Percentiles rank a stretch among this genome's conserved stretches.
Conservation (phyloP, 2,888 invertebrate genomes). For the Trichopria drosophilae region DNA sequence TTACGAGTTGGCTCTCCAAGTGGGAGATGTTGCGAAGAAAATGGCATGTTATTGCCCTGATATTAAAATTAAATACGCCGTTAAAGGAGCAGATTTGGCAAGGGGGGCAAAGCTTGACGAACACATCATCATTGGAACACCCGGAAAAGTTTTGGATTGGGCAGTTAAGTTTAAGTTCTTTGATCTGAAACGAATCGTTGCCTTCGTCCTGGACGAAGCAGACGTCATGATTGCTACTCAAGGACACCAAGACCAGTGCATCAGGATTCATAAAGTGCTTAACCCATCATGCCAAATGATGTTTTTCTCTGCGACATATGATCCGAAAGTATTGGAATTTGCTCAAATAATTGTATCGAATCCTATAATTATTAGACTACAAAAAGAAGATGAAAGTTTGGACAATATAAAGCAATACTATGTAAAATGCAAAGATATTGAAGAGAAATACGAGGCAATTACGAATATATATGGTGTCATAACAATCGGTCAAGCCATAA, state of each 20-base stretch:
- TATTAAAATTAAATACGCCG: constrained; percentile 87
- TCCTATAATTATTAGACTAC: constrained; percentile 83
- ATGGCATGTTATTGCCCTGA: constrained; percentile 93
- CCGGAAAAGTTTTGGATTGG: too few species aligned
- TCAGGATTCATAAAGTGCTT: constrained; percentile 81
- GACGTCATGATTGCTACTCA: constrained; percentile 99
- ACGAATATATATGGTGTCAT: constrained; percentile 95
- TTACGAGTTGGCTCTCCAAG: constrained; percentile 17
- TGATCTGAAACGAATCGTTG: constrained; percentile 81
- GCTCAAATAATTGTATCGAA: constrained; percentile 91
- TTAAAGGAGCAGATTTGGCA: constrained; percentile 93
- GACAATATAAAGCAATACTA: constrained; percentile 97
- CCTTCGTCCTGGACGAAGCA: constrained; percentile 97
- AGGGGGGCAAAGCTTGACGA: too few species aligned
- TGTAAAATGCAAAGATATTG: constrained; percentile 80
- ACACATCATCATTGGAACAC: too few species aligned
- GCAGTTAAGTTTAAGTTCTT: constrained; percentile 80
- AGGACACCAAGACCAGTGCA: constrained; percentile 96
- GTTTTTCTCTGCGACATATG: constrained; percentile 98
- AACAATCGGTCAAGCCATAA: constrained; percentile 96
- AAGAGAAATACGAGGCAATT: constrained; percentile 90
- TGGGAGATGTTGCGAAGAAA: too few species aligned
- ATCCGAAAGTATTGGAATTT: constrained; percentile 90
- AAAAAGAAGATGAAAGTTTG: constrained; percentile 89
- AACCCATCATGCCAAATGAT: constrained; percentile 88